These are phyloP conservation scores for Myrmophylax atrothorax DNA, from an alignment of 2,113 vertebrate genomes.

Conservation along the genomic window DNA sequence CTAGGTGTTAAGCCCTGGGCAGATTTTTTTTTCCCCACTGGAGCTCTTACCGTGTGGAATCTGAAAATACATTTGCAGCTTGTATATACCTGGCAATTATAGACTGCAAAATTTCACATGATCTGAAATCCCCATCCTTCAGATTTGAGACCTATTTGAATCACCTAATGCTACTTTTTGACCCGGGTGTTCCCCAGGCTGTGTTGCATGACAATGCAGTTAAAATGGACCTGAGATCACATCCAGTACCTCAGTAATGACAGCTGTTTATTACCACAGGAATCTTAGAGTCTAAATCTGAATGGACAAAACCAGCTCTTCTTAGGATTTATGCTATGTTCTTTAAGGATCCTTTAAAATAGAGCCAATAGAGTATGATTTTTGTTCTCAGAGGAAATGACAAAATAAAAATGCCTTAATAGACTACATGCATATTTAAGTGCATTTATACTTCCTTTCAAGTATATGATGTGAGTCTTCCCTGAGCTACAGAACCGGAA, in stretches of 20 bases:
- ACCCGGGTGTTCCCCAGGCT: neutral
- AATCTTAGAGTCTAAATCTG: neutral
- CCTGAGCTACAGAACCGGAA: neutral
- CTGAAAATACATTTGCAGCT: neutral
- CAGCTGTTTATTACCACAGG: neutral
- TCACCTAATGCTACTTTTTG: neutral
- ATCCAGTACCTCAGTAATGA: neutral
- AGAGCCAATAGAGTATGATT: neutral
- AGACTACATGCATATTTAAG: neutral
- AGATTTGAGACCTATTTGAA: neutral
- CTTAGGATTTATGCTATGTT: neutral
- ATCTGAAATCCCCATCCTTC: neutral
- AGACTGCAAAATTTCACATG: neutral
- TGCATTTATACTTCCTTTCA: neutral
- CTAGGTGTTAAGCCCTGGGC: neutral
- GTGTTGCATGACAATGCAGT: neutral
- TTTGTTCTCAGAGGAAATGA: neutral
- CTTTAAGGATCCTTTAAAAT: neutral
- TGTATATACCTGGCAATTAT: neutral
- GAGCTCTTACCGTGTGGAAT: neutral
- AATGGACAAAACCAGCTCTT: neutral
- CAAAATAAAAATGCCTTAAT: neutral
- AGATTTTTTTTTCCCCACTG: neutral
- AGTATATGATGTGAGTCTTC: neutral
- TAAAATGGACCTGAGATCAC: neutral